Conservation (phyloP, 2,113 vertebrate genomes). For the mouse (Mus musculus) region DNA sequence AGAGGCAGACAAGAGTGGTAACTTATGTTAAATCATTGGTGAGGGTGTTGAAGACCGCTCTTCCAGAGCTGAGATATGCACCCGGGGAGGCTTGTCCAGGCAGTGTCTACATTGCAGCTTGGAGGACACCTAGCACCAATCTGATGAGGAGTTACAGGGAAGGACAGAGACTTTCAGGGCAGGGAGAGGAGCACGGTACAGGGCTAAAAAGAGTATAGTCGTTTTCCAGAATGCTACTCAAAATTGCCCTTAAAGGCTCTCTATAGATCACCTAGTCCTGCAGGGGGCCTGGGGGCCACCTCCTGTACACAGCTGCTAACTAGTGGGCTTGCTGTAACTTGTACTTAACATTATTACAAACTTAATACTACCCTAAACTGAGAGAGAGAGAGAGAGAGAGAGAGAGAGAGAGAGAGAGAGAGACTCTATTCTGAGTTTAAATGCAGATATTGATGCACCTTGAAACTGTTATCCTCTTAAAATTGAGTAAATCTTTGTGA, state of each 20-base stretch:
- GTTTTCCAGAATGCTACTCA: not conserved
- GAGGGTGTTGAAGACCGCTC: conserved; percentile 28
- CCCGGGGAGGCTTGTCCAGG: not conserved
- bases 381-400: not conserved
- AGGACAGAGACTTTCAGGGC: not conserved
- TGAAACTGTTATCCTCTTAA: conserved; percentile 26
- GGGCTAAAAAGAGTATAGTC: not conserved
- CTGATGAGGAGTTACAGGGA: not conserved
- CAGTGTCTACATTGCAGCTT: not conserved
- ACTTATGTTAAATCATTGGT: not conserved
- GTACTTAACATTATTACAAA: not conserved
- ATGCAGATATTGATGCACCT: conserved; percentile 4
- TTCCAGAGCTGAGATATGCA: too few relatives aligned
- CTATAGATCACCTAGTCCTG: not conserved
- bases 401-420: not conserved
- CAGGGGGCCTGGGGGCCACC: not conserved
- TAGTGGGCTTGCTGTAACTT: not conserved
- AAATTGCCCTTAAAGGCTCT: not conserved
- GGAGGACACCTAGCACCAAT: too few relatives aligned
- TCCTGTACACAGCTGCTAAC: not conserved
- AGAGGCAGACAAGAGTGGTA: not conserved
- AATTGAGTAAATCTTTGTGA: not conserved
- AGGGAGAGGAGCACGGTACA: not conserved
- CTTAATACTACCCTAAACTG: not conserved
- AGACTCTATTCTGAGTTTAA: not conserved